Evolutionary conservation across 2,888 invertebrate genomes (phyloP), one percentile per base, ranked within the genome.

Genomic region (Lithosia quadra): DNA sequence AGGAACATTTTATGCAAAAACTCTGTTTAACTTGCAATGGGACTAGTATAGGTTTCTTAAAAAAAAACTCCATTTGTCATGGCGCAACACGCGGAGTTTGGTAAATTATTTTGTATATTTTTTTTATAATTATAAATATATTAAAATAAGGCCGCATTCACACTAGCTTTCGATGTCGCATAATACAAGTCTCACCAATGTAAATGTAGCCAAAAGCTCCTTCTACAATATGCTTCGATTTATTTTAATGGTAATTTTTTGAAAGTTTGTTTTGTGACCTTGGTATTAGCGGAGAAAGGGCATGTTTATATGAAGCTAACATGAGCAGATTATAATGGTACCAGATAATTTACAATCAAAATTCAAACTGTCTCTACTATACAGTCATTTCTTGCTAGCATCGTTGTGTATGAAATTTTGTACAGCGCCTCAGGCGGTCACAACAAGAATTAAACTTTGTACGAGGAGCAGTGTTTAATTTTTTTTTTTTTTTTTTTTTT

Each of bases 1-100:
- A 94, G 94, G 94, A 94, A 94, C 94, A 94, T 92, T 85, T 88
- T 84, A 91, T 93, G 89, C 92, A 92, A 92, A 91, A 90, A 90
- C 89, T 80, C 89, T 91, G 91, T 93, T 90, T 88, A 89, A 91
- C 91, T 93, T 94, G 94, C 93, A 93, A 93, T 92, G 92, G 90
- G 94, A 94, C 94, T 94, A 94, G 94, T 93, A 92, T 89, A 89
- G 85, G 89, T 88, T 89, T 86, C 88, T 87, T 87, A 87, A 84
- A 78, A 84, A 79, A 80, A 72, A 80, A 84, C 84, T 84, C 84
- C 84, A 84, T 82, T 86, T 86, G 88, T 89, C 88, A 87, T 88
- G 88, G 80, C 86, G 83, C 79, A 85, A 79, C 82, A 78, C 81
- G 87, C 88, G 91, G 90, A 86, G 89, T 84, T 85, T 78, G 84